These are phyloP conservation scores for Calyptommatus sinebrachiatus DNA, from an alignment of 2,113 vertebrate species.

Conservation along the genomic window DNA sequence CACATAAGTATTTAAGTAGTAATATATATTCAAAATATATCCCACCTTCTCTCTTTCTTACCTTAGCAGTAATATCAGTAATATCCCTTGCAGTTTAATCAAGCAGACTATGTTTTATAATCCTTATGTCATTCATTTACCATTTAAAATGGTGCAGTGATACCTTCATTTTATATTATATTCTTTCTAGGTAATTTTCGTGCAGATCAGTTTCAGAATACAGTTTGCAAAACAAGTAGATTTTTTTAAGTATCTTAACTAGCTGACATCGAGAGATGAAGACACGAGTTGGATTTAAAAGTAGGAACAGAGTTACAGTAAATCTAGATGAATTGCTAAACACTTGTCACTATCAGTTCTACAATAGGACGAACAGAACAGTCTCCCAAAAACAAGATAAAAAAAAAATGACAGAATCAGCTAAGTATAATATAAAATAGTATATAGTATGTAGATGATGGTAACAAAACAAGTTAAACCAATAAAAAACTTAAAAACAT, in stretches of 20 bases:
- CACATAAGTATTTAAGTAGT: too few species aligned
- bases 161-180: slow-evolving; percentile 63
- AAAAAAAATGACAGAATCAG: too few species aligned
- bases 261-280: slow-evolving; percentile 51
- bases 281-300: slow-evolving; percentile 40
- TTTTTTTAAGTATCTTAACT: slow-evolving; percentile 34
- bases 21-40: too few species aligned
- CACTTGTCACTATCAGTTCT: slow-evolving; percentile 35
- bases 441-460: too few species aligned
- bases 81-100: slow-evolving; percentile 5
- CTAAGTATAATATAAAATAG: too few species aligned
- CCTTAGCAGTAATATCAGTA: slow-evolving; percentile 4
- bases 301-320: slow-evolving; percentile 41
- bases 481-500: too few species aligned
- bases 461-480: too few species aligned
- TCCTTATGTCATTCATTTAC: slow-evolving; percentile 48
- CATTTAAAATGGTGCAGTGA: slow-evolving; percentile 43
- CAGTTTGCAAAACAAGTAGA: slow-evolving; percentile 37
- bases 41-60: too few species aligned
- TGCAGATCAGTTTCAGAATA: slow-evolving; percentile 50
- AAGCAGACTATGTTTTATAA: slow-evolving; percentile 1
- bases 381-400: too few species aligned
- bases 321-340: slow-evolving; percentile 50
- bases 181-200: slow-evolving; percentile 61
- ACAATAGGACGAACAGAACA: too few species aligned